A percentile compares a stretch with the other conserved stretches of the same genome.
phyloP scores from a whole-genome alignment of 2,113 vertebrate species.

The Anolis sagrei region DNA sequence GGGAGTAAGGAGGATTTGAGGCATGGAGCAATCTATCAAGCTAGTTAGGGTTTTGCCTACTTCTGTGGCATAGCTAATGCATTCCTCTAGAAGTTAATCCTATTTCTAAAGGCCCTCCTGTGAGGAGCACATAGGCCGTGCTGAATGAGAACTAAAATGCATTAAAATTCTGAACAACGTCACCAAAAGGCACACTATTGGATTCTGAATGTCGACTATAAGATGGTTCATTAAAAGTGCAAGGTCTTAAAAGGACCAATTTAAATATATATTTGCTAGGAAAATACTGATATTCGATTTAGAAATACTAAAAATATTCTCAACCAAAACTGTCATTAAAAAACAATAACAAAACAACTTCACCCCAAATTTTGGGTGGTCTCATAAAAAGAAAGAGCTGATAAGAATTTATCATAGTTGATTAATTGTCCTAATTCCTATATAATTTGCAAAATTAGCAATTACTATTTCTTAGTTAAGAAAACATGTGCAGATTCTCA shows the following conservation, averaged over 20 bases:
- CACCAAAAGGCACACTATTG: constrained; percentile 82
- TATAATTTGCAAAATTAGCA: not conserved
- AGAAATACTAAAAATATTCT: constrained; percentile 57
- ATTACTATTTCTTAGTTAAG: not conserved
- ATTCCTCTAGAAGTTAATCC: constrained; percentile 90
- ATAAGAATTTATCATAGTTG: not conserved
- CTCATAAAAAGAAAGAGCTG: not conserved
- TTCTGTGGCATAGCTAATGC: constrained; percentile 81
- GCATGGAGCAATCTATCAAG: constrained; percentile 82
- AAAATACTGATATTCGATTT: constrained; percentile 23
- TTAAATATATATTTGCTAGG: constrained; percentile 29
- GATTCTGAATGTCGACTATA: constrained; percentile 72
- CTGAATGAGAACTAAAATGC: constrained; percentile 79
- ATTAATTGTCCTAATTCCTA: not conserved
- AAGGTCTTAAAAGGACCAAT: constrained; percentile 64
- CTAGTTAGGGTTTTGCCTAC: constrained; percentile 73
- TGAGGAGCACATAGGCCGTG: constrained; percentile 78
- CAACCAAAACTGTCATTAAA: not conserved
- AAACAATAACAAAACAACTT: not conserved
- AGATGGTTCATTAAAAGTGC: constrained; percentile 73
- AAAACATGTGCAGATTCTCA: not conserved
- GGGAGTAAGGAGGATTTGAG: constrained; percentile 76
- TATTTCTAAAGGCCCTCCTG: constrained; percentile 86
- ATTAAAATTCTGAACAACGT: constrained; percentile 85
- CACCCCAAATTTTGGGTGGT: not conserved